Conservation (phyloP, 1,140 invertebrate genomes). For the Diorhabda elongata region DNA sequence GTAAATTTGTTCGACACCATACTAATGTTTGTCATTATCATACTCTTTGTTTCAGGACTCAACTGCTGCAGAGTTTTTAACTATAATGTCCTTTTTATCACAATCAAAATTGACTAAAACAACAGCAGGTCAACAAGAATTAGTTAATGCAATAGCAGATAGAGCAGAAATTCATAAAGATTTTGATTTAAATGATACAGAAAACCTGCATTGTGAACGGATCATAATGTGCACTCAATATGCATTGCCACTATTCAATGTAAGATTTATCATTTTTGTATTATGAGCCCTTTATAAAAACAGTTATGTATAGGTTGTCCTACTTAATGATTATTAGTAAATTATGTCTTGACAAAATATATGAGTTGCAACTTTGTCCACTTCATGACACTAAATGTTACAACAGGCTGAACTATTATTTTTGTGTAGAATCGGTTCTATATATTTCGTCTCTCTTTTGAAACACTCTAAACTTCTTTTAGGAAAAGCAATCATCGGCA, state of each 20-base stretch:
- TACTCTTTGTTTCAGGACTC: constrained; percentile 29
- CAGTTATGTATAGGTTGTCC: too few species aligned
- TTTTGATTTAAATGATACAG: constrained; percentile 74
- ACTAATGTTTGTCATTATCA: too few species aligned
- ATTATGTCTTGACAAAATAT: too few species aligned
- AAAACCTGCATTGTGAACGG: constrained; percentile 71
- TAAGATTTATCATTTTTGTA: constrained; percentile 50
- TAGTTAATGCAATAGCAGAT: constrained; percentile 79
- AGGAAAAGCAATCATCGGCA: constrained; percentile 95
- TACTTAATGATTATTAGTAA: too few species aligned
- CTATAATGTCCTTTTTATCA: constrained; percentile 80
- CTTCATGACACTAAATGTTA: too few species aligned
- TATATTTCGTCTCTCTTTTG: constrained; percentile 61
- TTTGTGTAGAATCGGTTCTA: constrained; percentile 50
- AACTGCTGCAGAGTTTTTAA: constrained; percentile 79
- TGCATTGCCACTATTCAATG: constrained; percentile 82
- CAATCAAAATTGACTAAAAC: constrained; percentile 77
- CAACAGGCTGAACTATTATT: too few species aligned
- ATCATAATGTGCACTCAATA: constrained; percentile 81
- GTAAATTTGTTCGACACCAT: too few species aligned
- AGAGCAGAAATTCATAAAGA: constrained; percentile 72
- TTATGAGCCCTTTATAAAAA: too few species aligned
- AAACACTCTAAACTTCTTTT: constrained; percentile 79
- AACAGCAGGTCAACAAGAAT: constrained; percentile 76
- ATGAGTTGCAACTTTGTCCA: too few species aligned